These are phyloP conservation scores for Cathartes aura DNA, from an alignment of 2,113 vertebrate species.

Conservation along the genomic window DNA sequence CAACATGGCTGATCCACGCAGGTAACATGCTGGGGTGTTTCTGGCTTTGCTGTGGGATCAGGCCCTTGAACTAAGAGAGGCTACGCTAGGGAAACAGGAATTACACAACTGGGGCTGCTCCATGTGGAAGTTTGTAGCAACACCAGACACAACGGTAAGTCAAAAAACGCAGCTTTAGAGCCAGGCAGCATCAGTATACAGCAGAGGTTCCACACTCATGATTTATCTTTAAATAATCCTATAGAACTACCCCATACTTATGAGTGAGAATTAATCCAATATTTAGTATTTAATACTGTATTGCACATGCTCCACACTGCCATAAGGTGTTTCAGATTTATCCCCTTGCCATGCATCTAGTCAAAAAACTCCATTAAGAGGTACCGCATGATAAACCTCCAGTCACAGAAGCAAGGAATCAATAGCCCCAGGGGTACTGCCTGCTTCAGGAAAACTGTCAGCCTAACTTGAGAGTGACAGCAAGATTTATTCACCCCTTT, in stretches of 20 bases:
- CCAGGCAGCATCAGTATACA: not conserved
- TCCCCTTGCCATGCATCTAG: not conserved
- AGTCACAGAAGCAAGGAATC: not conserved
- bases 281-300: not conserved
- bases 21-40: not conserved
- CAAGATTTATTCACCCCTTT: not conserved
- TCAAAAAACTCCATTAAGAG: not conserved
- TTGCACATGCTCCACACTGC: rapidly evolving
- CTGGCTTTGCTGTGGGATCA: not conserved
- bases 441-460: not conserved
- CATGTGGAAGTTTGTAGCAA: not conserved
- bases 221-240: not conserved
- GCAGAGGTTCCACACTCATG: not conserved
- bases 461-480: not conserved
- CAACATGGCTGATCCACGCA: not conserved
- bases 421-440: too few species aligned
- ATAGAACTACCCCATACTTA: not conserved
- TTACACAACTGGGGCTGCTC: rapidly evolving
- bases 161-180: not conserved
- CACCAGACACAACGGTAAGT: rapidly evolving
- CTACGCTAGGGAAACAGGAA: not conserved
- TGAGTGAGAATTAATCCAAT: not conserved
- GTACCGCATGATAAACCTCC: not conserved
- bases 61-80: not conserved
- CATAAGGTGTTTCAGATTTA: not conserved